These are phyloP conservation scores for Nemotelus nigrinus DNA, from an alignment of 2,888 invertebrate genomes.

Conservation along the genomic window DNA sequence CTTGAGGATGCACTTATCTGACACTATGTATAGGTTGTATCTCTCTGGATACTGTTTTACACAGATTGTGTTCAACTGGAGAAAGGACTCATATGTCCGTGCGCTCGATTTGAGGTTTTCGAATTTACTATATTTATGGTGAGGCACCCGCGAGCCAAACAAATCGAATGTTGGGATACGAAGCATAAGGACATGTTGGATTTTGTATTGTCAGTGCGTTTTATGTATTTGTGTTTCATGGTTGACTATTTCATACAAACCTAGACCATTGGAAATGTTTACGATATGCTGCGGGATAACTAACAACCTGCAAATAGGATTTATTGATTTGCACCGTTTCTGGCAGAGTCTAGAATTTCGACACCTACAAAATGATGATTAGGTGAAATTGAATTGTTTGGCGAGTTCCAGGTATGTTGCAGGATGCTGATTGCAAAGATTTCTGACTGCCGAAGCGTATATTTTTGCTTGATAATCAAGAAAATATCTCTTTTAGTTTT, in stretches of 20 bases:
- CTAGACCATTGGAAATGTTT: slow-evolving; percentile 39
- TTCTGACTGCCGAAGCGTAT: too few relatives aligned
- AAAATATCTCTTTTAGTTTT: too few relatives aligned
- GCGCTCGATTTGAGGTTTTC: slow-evolving; percentile 28
- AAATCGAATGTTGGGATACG: not conserved
- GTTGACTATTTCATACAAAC: slow-evolving; percentile 39
- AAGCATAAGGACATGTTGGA: slow-evolving; percentile 10
- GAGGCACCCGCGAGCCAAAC: not conserved
- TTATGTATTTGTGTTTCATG: slow-evolving; percentile 2
- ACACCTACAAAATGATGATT: too few relatives aligned
- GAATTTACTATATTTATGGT: slow-evolving; percentile 25
- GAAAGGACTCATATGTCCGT: not conserved
- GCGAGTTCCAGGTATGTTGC: too few relatives aligned
- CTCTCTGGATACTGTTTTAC: not conserved
- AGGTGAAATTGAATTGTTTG: too few relatives aligned
- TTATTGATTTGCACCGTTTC: slow-evolving; percentile 26
- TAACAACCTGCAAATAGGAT: slow-evolving; percentile 50
- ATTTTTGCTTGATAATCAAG: too few relatives aligned
- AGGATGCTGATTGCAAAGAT: too few relatives aligned
- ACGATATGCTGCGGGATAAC: slow-evolving; percentile 46
- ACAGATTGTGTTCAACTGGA: not conserved
- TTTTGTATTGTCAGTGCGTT: slow-evolving; percentile 37
- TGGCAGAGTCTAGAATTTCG: too few relatives aligned
- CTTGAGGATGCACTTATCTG: not conserved
- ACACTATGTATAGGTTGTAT: not conserved